Percentiles rank a stretch among this genome's conserved stretches.
Conservation (phyloP, 1,140 invertebrate species). For the Penaeus indicus region DNA sequence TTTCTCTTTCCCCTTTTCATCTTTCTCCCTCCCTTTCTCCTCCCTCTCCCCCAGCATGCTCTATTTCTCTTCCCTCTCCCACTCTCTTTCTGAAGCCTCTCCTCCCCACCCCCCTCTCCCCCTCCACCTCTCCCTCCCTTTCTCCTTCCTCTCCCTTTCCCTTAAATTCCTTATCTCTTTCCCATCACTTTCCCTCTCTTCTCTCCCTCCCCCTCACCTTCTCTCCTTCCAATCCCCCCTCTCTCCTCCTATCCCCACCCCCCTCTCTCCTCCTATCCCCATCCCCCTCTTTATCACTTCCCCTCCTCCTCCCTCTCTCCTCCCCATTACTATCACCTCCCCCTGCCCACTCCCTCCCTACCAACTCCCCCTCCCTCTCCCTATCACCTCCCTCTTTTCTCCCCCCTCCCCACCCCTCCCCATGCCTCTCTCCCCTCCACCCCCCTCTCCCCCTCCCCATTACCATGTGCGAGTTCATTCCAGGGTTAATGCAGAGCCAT, state of each 20-base stretch:
- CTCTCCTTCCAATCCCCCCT: not conserved
- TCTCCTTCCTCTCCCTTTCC: not conserved
- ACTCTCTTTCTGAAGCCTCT: not conserved
- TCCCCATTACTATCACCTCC: not conserved
- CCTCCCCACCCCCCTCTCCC: not conserved
- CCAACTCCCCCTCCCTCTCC: not conserved
- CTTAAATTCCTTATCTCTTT: not conserved
- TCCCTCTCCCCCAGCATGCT: too few relatives aligned
- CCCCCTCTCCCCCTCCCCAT: not conserved
- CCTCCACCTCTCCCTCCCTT: not conserved
- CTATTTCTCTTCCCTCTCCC: too few relatives aligned
- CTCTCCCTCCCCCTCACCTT: not conserved
- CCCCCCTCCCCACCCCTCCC: not conserved
- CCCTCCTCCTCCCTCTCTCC: not conserved
- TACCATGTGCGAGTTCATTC: not conserved
- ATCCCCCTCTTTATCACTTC: not conserved
- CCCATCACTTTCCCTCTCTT: not conserved
- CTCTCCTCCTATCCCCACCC: not conserved
- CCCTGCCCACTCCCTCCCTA: not conserved
- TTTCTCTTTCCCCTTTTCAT: too few relatives aligned
- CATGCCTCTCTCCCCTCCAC: not conserved
- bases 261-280: too few relatives aligned
- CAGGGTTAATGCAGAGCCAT: not conserved
- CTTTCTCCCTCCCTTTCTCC: too few relatives aligned
- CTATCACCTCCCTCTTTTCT: not conserved